Evolutionary conservation across 2,888 invertebrate species (phyloP), one percentile per base, ranked within the genome.

Genomic region (Athalia cordata): DNA sequence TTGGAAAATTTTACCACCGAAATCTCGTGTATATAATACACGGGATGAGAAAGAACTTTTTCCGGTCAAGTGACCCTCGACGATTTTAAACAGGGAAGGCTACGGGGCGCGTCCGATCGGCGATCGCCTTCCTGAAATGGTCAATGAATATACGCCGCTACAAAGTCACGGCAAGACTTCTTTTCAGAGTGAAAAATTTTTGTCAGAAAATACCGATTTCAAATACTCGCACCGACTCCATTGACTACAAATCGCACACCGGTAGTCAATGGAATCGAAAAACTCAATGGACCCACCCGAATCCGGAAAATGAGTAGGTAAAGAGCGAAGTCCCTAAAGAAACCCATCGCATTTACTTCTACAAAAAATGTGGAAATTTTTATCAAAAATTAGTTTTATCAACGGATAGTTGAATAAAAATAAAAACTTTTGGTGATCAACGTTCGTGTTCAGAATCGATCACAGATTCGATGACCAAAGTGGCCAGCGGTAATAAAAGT

Each of bases 101-200:
- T 81, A 29, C 29, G 84, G 84, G 77, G 84, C 85, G 86, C 85
- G 84, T 86, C 86, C 84, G 87, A 88, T 87, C 72, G 72, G 72
- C 59, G 72, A 72, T 72, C 84, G 82, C 77, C 29, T 29, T 29
- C 80, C 78, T 80, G 82, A 86, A 86, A 83, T 85, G 45, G 83
- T 87, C 85, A 88, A 89, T 88, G 89, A 87, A 87, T 62, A 52
- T 85, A 29, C 82, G 84, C 84, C 85, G 85, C 86, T 85, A 85
- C 83, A 86, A 83, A 84, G 85, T 87, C 85, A 84, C 84, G 85
- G 81, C 80, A 80, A 78, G 74, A 79, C 81, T 74, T 66, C 55
- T 77, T 75, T 59, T 78, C 75, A 62, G 49, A 70, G 76, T 78
- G 72, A 64, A 70, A 50, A 0, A 2, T 29, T 29, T 29, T 29